Evolutionary conservation across 2,888 invertebrate species (phyloP), one percentile per base, ranked within the genome.

Genomic region (Apodemia duryi): DNA sequence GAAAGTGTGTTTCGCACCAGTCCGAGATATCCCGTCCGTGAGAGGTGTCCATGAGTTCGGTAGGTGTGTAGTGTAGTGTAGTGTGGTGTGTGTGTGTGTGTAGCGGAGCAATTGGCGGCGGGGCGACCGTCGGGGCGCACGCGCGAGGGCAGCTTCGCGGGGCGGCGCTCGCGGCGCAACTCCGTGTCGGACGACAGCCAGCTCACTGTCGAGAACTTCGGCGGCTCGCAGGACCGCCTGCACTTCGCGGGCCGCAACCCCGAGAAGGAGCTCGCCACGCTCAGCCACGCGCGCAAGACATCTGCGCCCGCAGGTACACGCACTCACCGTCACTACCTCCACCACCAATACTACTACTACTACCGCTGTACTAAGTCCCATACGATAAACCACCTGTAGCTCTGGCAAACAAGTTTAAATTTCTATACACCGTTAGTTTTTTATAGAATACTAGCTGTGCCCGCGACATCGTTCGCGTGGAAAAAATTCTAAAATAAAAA

Each of bases 131-230:
- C 97, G 95, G 95, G 95, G 83, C 96, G 96, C 69, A 66, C 77
- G 0, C 82, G 83, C 68, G 84, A 85, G 74, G 73, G 73, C 46
- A 80, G 86, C 68, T 97, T 95, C 88, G 97, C 96, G 66, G 97
- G 97, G 61, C 94, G 97, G 4, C 93, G 97, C 61, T 97, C 97
- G 61, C 93, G 97, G 28, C 93, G 97, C 70, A 97, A 97, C 80
- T 97, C 97, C 72, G 93, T 96, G 63, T 79, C 88, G 0, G 97
- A 97, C 81, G 97, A 98, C 81, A 97, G 97, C 46, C 97, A 97
- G 84, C 92, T 98, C 73, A 98, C 97, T 0, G 96, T 97, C 65
- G 98, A 98, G 90, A 98, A 98, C 90, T 97, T 98, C 84, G 97
- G 98, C 62, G 98, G 98, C 66, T 97, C 97, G 72, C 97, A 97